Evolutionary conservation across 2,797 vertebrate genomes (phyloP).

Genomic region (Adrianichthys oophorus): DNA sequence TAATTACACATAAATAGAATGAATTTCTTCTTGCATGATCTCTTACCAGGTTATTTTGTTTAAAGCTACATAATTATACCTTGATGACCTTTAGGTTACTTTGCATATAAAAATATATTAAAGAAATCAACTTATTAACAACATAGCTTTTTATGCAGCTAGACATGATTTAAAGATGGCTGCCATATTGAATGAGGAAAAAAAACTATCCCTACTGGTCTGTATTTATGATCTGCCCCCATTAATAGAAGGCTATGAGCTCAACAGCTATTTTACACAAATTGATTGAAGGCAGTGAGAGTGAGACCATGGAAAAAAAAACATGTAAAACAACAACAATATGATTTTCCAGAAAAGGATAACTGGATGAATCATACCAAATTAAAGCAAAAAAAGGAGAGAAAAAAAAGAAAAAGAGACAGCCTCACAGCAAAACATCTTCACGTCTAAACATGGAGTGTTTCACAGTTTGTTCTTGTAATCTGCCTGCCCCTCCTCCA

Average conservation of each 20-base stretch:
- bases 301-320: constrained; percentile 31
- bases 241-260: constrained; percentile 73
- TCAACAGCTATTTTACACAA: constrained; percentile 69
- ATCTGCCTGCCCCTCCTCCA: constrained; percentile 52
- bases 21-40: constrained; percentile 29
- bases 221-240: constrained; percentile 73
- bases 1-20: constrained; percentile 4
- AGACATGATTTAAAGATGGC: constrained; percentile 72
- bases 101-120: constrained; percentile 68
- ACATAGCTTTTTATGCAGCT: constrained; percentile 67
- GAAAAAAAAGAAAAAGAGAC: constrained; percentile 10
- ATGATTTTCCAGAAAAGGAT: constrained; percentile 48
- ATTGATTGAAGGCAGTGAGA: constrained; percentile 56
- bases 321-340: constrained; percentile 61
- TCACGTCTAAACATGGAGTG: constrained; percentile 36
- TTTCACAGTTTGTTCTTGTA: constrained; percentile 56
- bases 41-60: constrained; percentile 42
- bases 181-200: constrained; percentile 74
- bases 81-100: constrained; percentile 49
- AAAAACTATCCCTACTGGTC: constrained; percentile 61
- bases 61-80: constrained; percentile 47
- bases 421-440: constrained; percentile 30
- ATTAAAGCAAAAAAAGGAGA: constrained; percentile 16
- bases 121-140: constrained; percentile 65
- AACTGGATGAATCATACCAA: constrained; percentile 41